Percentiles rank a stretch among this genome's conserved stretches.
phyloP scores from a whole-genome alignment of 2,113 vertebrate species.

The Alethe diademata region DNA sequence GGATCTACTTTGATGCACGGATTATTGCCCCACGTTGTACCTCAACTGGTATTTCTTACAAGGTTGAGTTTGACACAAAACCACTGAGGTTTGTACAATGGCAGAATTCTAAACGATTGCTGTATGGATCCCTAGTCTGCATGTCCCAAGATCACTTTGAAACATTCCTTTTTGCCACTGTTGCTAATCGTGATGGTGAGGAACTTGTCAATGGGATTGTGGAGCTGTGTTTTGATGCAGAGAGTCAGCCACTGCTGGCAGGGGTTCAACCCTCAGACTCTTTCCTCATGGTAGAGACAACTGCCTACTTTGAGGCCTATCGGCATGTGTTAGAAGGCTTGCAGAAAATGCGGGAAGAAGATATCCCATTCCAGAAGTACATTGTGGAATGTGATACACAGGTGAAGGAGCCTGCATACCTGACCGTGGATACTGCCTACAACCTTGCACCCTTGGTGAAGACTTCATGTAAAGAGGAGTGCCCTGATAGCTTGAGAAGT shows the following conservation, averaged over 20 bases:
- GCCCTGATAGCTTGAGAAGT: not conserved
- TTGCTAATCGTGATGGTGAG: slow-evolving; percentile 80
- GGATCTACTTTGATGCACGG: slow-evolving; percentile 83
- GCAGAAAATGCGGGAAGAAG: slow-evolving; percentile 78
- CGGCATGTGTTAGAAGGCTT: slow-evolving; percentile 89
- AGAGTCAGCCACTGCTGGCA: slow-evolving; percentile 79
- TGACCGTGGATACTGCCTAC: slow-evolving; percentile 68
- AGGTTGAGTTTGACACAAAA: slow-evolving; percentile 83
- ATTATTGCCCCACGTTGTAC: slow-evolving; percentile 81
- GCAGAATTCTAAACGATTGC: slow-evolving; percentile 90
- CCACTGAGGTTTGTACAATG: slow-evolving; percentile 87
- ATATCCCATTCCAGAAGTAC: slow-evolving; percentile 92
- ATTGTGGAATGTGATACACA: slow-evolving; percentile 84
- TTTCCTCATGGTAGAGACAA: slow-evolving; percentile 94
- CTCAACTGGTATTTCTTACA: slow-evolving; percentile 79
- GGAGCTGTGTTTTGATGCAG: slow-evolving; percentile 81
- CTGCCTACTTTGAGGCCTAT: slow-evolving; percentile 95
- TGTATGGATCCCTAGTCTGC: slow-evolving; percentile 92
- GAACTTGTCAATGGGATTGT: slow-evolving; percentile 77
- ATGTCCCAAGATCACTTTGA: slow-evolving; percentile 90
- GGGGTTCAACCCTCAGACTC: slow-evolving; percentile 74
- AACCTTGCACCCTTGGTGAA: slow-evolving; percentile 73
- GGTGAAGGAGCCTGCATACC: slow-evolving; percentile 80
- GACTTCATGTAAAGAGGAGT: not conserved
- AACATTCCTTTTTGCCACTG: slow-evolving; percentile 89